Base-by-base conservation (phyloP, 2,113 vertebrate species). In the Sciurus niger region DNA sequence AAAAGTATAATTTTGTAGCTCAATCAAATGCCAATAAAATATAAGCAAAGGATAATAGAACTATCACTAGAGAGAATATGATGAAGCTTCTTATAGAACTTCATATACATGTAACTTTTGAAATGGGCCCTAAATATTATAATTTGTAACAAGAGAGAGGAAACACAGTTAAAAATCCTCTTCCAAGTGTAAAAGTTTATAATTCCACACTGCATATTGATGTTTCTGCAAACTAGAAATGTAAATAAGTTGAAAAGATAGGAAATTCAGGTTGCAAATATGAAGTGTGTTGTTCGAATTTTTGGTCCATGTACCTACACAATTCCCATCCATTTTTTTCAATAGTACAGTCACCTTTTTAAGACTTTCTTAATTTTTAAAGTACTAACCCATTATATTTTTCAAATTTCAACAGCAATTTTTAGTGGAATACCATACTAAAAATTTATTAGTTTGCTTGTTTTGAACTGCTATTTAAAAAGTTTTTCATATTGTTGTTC, bases 211-310 rank as follows among this genome's bases (percentile, higher is more conserved):
- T 78, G 5, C 37, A 51, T 82, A 4, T 3, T 8, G 2, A 4
- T 79, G 67, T 30, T 53, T 67, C 32, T 87, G 37, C 0, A 30
- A 4, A 30, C 32, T 34, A 65, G 80, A 79, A 84, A 67, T 6
- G 5, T 18, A 25, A 65, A 48, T 83, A 78, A 48, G 6, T 6
- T 34, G 58, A 76, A 17, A 34, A 76, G 1, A 55, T 80, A 32
- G 32, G 1, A 2, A 73, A 90, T 40, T 90, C 13, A 94, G 84
- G 17, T 60, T 72, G 11, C 43, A 46, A 8, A 51, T 30, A n/a
- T n/a, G 0, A 74, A n/a, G 3, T 55, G 3, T 67, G 0, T 58
- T 60, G 37, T 10, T 1, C 0, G 51, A 25, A 7, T 0, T 0
- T 58, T 46, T 20, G 12, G 0, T 8, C 0, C 1, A 1, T 11